Base-by-base conservation (phyloP, 2,797 vertebrate species). In the Gadopsis marmoratus region DNA sequence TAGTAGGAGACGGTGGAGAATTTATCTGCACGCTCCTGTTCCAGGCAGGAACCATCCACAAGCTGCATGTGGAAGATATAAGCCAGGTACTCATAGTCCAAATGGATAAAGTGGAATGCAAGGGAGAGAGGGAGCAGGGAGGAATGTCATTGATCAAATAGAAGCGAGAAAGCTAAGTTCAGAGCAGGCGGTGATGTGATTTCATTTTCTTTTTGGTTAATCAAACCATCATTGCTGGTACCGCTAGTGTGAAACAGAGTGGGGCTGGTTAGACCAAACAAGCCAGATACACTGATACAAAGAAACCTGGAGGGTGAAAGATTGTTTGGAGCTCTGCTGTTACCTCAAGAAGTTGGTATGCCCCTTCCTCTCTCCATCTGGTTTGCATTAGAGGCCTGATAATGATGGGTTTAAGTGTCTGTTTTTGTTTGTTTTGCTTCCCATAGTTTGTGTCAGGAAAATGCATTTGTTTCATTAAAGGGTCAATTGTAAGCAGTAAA, bases 321-420 rank as follows among this genome's bases (percentile, higher is more conserved):
- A 94, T 89, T 86, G 88, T 91, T 93, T 88, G 61, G 86, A 86
- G 79, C 79, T 83, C 89, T 86, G 92, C 89, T 94, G 96, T 98
- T 97, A 97, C 96, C 95, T 97, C 97, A 97, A 93, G 94, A 95
- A 95, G 92, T 90, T 95, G 96, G 97, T 97, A 98, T 97, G 97
- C 93, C 86, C 86, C 78, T 84, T 86, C 90, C 86, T 78, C 89
- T 86, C 78, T 50, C 92, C 97, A 98, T 97, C 97, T 98, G 97
- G 95, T 96, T 96, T 93, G 77, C 93, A 97, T 98, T 97, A 97
- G 94, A 91, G 92, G 89, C 84, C 93, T 95, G 96, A 97, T 95
- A 94, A 95, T 95, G 95, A 95, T 94, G 95, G 87, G 91, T 95
- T 96, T 94, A 95, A 95, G 95, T 95, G 91, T 90, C 93, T 95